Evolutionary conservation across 2,888 invertebrate genomes (phyloP).

Genomic region (Lagria hirta): DNA sequence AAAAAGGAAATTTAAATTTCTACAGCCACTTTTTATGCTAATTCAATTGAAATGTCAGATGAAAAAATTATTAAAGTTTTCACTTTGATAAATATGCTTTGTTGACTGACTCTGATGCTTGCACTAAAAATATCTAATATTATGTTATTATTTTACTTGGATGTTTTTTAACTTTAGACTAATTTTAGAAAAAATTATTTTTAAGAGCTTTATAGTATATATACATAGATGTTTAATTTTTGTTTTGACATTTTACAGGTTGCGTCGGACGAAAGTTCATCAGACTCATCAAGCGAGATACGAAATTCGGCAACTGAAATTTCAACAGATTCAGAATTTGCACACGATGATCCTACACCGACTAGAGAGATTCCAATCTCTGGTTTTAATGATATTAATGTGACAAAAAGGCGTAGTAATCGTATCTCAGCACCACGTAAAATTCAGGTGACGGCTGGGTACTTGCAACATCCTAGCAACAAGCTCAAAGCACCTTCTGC

Average conservation of each 20-base stretch:
- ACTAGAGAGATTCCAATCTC: constrained; percentile 76
- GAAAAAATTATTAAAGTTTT: too few species aligned
- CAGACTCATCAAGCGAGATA: constrained; percentile 70
- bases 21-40: too few species aligned
- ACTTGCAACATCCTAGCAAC: constrained; percentile 54
- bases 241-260: constrained; percentile 60
- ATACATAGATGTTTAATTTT: too few species aligned
- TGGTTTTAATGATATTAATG: constrained; percentile 67
- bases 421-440: constrained; percentile 51
- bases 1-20: too few species aligned
- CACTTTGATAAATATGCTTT: too few species aligned
- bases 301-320: constrained; percentile 89
- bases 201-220: not conserved
- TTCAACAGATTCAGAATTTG: constrained; percentile 90
- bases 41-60: too few species aligned
- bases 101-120: too few species aligned
- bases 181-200: too few species aligned
- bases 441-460: constrained; percentile 62
- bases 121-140: too few species aligned
- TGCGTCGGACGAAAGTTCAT: constrained; percentile 63
- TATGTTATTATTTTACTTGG: too few species aligned
- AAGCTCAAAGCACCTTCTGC: constrained; percentile 22
- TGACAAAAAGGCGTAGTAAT: constrained; percentile 57
- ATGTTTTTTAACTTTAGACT: too few species aligned
- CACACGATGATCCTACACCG: constrained; percentile 73